A percentile compares a stretch with the other conserved stretches of the same genome.
phyloP scores from a whole-genome alignment of 2,797 vertebrate species.

The Centroberyx gerrardi region DNA sequence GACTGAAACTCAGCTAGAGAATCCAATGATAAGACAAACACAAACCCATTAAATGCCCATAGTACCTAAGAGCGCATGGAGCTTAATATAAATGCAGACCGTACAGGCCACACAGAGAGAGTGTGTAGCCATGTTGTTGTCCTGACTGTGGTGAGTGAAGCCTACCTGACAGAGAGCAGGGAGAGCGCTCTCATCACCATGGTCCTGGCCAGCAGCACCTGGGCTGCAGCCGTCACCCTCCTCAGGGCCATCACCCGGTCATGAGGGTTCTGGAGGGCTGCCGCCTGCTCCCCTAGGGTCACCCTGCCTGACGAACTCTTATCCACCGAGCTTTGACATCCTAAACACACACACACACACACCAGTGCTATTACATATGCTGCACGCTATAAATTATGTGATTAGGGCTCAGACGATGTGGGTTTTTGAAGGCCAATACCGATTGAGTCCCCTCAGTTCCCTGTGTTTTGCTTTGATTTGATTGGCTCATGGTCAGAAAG shows the following conservation, averaged over 20 bases:
- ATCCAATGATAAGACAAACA: too few relatives aligned
- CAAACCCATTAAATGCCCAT: too few relatives aligned
- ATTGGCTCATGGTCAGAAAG: too few relatives aligned
- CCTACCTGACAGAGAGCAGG: conserved; percentile 90
- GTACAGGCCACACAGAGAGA: neutral
- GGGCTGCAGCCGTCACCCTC: conserved; percentile 95
- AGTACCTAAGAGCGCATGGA: too few relatives aligned
- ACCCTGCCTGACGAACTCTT: conserved; percentile 94
- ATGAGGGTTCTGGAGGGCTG: conserved; percentile 92
- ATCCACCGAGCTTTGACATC: conserved; percentile 95
- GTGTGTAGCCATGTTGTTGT: neutral
- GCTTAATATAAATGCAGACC: too few relatives aligned
- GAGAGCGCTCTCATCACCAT: conserved; percentile 99
- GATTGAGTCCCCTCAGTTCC: too few relatives aligned
- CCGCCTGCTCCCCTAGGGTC: conserved; percentile 96
- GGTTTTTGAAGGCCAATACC: too few relatives aligned
- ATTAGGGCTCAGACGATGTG: too few relatives aligned
- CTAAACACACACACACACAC: conserved; percentile 72
- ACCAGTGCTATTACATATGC: neutral
- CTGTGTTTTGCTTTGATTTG: too few relatives aligned
- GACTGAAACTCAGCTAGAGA: too few relatives aligned
- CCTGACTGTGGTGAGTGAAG: too few relatives aligned
- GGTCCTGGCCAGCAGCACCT: conserved; percentile 96
- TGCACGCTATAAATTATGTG: neutral
- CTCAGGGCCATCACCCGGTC: conserved; percentile 95